Conservation (phyloP, 2,113 vertebrate species). For the Uria lomvia region DNA sequence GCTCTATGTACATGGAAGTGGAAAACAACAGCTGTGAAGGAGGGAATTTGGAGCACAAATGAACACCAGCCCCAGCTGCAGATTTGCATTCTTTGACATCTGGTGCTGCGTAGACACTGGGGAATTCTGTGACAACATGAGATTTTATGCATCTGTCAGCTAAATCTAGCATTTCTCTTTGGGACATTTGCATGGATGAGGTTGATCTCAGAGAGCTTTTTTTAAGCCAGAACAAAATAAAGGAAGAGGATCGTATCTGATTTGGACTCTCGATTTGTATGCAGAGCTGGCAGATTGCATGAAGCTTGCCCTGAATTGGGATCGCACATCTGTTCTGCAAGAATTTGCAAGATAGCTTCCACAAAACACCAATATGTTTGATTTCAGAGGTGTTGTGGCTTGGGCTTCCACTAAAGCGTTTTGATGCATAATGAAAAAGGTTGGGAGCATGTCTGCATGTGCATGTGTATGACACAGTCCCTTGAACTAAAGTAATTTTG, state of each 20-base stretch:
- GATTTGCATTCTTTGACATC: constrained; percentile 53
- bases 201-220: neutral
- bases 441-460: neutral
- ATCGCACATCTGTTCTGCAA: neutral
- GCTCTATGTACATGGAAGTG: neutral
- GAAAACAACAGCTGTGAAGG: constrained; percentile 58
- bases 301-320: neutral
- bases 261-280: neutral
- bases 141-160: constrained; percentile 56
- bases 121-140: constrained; percentile 39
- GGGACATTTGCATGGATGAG: neutral
- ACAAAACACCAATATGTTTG: neutral
- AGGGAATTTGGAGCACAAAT: constrained; percentile 29
- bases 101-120: constrained; percentile 39
- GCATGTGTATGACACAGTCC: neutral
- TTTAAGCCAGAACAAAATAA: neutral
- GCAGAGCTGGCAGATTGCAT: neutral
- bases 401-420: neutral
- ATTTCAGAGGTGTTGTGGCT: neutral
- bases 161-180: constrained; percentile 33
- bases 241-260: neutral
- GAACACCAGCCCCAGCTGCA: constrained; percentile 49
- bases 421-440: neutral
- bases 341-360: neutral
- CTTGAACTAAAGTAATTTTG: neutral